A percentile compares a stretch with the other conserved stretches of the same genome.
Conservation (phyloP, 2,888 invertebrate genomes). For the Drosophila borborema region DNA sequence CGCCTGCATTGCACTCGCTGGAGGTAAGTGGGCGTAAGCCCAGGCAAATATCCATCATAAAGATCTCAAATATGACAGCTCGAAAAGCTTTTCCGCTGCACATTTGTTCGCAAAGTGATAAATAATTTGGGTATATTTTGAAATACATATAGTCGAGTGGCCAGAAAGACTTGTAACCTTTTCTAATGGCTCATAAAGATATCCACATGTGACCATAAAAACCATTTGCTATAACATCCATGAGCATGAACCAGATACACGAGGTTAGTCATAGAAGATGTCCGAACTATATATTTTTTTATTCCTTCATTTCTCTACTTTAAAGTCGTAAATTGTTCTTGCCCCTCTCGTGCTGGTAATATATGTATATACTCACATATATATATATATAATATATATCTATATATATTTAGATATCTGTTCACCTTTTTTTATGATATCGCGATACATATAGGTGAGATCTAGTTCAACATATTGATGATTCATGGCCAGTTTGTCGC, state of each 20-base stretch:
- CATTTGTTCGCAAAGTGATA: slow-evolving; percentile 13
- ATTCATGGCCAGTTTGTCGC: slow-evolving; percentile 50
- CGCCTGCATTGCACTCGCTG: slow-evolving; percentile 60
- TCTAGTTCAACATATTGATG: slow-evolving; percentile 26
- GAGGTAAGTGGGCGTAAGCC: slow-evolving; percentile 60
- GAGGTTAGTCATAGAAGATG: not conserved
- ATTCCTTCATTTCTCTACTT: not conserved
- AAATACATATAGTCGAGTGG: not conserved
- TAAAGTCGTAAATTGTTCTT: not conserved
- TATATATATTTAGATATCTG: slow-evolving; percentile 6
- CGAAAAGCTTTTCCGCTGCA: not conserved
- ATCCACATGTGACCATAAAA: slow-evolving; percentile 37
- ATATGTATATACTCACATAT: not conserved
- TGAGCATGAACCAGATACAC: slow-evolving; percentile 13
- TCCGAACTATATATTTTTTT: not conserved
- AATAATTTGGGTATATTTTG: slow-evolving; percentile 17
- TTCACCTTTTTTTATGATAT: slow-evolving; percentile 32
- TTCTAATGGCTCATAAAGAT: slow-evolving; percentile 36
- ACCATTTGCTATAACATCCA: slow-evolving; percentile 44
- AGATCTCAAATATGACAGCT: slow-evolving; percentile 18
- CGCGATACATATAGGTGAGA: not conserved
- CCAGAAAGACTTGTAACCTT: slow-evolving; percentile 20
- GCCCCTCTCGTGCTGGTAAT: not conserved
- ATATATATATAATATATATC: slow-evolving; percentile 1
- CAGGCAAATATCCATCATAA: slow-evolving; percentile 4